phyloP scores from a whole-genome alignment of 2,113 vertebrate genomes.

The Melanotaenia duboulayi region DNA sequence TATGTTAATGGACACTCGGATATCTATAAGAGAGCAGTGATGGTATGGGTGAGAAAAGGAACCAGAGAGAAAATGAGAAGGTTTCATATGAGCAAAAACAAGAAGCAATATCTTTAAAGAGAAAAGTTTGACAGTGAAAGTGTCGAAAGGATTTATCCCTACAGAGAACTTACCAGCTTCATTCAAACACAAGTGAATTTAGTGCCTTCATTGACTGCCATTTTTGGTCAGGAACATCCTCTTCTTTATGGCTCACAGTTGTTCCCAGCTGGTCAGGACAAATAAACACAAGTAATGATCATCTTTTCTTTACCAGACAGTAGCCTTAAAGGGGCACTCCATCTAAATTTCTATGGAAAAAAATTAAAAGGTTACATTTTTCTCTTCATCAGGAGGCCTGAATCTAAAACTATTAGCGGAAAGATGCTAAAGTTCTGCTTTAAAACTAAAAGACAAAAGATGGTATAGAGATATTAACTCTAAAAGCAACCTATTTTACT shows the following conservation, averaged over 20 bases:
- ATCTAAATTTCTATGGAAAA: not conserved
- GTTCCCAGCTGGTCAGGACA: conserved; percentile 58
- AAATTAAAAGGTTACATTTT: not conserved
- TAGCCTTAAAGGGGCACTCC: conserved; percentile 34
- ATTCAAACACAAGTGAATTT: conserved; percentile 24
- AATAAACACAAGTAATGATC: conserved; percentile 67
- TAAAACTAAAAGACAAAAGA: too few species aligned
- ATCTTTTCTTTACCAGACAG: conserved; percentile 41
- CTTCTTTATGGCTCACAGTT: conserved; percentile 28
- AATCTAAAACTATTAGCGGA: too few species aligned
- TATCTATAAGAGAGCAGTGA: conserved; percentile 42
- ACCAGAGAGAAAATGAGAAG: not conserved
- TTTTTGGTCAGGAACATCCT: conserved; percentile 79
- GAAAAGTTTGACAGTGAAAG: not conserved
- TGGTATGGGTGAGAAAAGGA: conserved; percentile 39
- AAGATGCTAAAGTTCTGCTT: too few species aligned
- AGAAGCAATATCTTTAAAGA: not conserved
- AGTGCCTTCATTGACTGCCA: conserved; percentile 63
- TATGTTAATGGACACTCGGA: conserved; percentile 48
- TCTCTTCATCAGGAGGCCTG: not conserved
- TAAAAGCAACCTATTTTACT: too few species aligned
- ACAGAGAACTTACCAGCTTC: not conserved
- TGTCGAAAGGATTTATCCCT: conserved; percentile 11
- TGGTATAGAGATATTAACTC: too few species aligned
- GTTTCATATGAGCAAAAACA: not conserved